Evolutionary conservation across 2,888 invertebrate genomes (phyloP).

Genomic region (Oasisia sp.): DNA sequence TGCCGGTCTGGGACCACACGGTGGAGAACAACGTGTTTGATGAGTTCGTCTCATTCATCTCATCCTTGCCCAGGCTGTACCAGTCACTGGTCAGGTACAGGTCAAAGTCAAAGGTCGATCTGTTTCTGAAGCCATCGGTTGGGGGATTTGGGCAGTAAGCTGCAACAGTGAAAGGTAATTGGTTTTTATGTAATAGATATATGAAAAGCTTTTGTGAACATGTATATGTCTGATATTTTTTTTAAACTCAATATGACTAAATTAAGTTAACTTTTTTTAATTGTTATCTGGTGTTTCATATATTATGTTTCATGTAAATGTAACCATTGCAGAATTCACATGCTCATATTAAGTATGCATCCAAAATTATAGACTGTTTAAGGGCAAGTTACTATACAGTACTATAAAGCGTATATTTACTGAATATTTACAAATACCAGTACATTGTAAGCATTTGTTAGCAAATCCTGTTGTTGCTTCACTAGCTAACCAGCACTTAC

Average conservation of each 20-base stretch:
- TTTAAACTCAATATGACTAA: not conserved
- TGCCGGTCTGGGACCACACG: constrained; percentile 80
- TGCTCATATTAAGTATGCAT: not conserved
- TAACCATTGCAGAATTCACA: not conserved
- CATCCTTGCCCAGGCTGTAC: not conserved
- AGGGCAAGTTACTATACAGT: not conserved
- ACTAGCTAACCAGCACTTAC: not conserved
- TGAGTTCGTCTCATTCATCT: not conserved
- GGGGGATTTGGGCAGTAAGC: constrained; percentile 14
- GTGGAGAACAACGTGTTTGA: constrained; percentile 64
- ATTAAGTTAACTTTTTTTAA: not conserved
- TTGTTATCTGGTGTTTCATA: not conserved
- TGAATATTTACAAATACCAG: not conserved
- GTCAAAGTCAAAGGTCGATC: not conserved
- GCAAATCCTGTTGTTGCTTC: not conserved
- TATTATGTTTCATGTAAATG: not conserved
- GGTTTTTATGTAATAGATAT: not conserved
- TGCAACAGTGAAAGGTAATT: not conserved
- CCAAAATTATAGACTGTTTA: too few species aligned
- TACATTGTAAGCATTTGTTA: not conserved
- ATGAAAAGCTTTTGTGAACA: too few species aligned
- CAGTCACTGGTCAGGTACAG: not conserved
- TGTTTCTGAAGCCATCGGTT: not conserved
- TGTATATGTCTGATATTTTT: too few species aligned
- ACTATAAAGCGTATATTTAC: not conserved